Evolutionary conservation across 2,113 vertebrate genomes (phyloP), one percentile per base, ranked within the genome.

Genomic region (Xenopus laevis): DNA sequence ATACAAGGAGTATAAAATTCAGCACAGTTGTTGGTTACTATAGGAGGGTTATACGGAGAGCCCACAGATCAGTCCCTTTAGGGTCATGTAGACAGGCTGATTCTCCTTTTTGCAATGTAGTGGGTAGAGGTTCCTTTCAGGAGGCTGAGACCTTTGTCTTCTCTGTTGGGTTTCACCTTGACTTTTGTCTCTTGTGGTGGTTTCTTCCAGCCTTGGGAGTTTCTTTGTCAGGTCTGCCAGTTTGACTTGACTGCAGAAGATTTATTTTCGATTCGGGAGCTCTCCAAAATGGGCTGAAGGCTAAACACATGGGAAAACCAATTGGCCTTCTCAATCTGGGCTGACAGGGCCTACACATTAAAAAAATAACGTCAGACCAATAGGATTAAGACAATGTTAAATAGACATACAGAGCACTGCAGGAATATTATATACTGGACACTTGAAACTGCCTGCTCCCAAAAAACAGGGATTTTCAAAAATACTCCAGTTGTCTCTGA

Each of bases 281-380:
- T 86, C 71, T 90, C 81, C 4, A 86, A 81, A 8, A 81, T 65
- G 4, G 92, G 91, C 21, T 91, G 88, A 82, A 87, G 83, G 82
- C 80, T 82, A 68, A 97, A 80, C 0, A 87, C 86, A 79, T 94
- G 86, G 10, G 89, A 87, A 79, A 98, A 89, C 23, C 93, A 93
- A 62, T 95, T 87, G 1, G 91, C 93, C 80, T 87, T 92, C 82
- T 92, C 89, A 84, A 93, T 87, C 52, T 97, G 85, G 0, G 65
- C 78, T 64, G 89, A 85, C 65, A 97, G 84, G 4, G 92, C 87
- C 96, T 98, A 82, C 9, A 78, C 82, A 82, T 81, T 5, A 75
- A 63, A 50, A 83, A n/a, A n/a, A 72, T 1, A 50, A 50, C 13
- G 8, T 50, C 47, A 50, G 11, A 50, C 5, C 6, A 50, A 50